phyloP scores from a whole-genome alignment of 2,888 invertebrate species.

The Allophyes oxyacanthae region DNA sequence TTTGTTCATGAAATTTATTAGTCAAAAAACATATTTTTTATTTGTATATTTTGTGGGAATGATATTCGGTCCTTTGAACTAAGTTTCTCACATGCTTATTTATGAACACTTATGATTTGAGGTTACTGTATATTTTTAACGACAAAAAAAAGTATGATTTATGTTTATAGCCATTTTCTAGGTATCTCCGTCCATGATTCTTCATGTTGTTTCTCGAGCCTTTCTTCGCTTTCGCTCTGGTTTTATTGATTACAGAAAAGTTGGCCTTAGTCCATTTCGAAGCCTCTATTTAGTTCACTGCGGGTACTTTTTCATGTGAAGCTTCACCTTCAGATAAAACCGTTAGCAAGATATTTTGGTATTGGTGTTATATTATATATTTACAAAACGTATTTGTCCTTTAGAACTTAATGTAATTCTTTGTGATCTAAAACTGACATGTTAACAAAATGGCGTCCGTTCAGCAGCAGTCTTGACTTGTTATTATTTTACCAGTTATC shows the following conservation, averaged over 20 bases:
- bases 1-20: slow-evolving; percentile 11
- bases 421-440: no score
- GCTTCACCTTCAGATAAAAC: slow-evolving; percentile 1
- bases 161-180: no score
- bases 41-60: slow-evolving; percentile 1
- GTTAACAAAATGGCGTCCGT: no score
- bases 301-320: slow-evolving; percentile 8
- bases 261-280: slow-evolving; percentile 10
- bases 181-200: neutral
- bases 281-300: slow-evolving; percentile 5
- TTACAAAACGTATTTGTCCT: no score
- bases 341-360: slow-evolving; percentile 8
- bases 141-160: no score
- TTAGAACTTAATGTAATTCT: no score
- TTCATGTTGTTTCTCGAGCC: neutral
- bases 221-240: neutral
- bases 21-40: slow-evolving; percentile 5
- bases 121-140: no score
- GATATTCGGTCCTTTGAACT: neutral
- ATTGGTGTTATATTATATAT: neutral
- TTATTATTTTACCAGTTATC: no score
- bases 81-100: neutral
- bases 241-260: slow-evolving; percentile 16
- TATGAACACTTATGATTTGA: neutral
- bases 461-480: no score